Evolutionary conservation across 2,888 invertebrate genomes (phyloP).

Genomic region (Tinea pellionella): DNA sequence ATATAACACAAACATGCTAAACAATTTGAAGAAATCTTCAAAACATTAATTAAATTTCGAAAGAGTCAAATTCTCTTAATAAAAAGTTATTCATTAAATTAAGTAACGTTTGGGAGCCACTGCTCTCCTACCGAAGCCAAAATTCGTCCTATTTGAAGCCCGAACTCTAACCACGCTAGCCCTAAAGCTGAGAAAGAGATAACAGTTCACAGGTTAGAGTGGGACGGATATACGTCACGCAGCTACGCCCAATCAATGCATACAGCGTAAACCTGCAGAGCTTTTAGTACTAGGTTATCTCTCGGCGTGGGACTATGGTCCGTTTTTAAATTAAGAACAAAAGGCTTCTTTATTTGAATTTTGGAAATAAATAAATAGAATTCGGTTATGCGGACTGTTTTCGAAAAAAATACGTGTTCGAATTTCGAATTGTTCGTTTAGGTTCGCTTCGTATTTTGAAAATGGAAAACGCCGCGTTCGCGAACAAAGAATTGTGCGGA

Average conservation of each 20-base stretch:
- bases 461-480: conserved; percentile 21
- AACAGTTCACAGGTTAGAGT: conserved; percentile 24
- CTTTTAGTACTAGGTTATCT: conserved; percentile 15
- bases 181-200: conserved; percentile 30
- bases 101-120: conserved; percentile 40
- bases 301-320: conserved; percentile 6
- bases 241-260: conserved; percentile 67
- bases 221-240: conserved; percentile 31
- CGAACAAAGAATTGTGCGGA: conserved; percentile 36
- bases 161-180: conserved; percentile 23
- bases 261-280: conserved; percentile 52
- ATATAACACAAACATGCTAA: too few species aligned
- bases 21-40: too few species aligned
- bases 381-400: background rate
- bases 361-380: background rate
- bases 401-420: background rate
- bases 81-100: conserved; percentile 28
- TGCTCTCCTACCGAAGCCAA: conserved; percentile 47
- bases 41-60: too few species aligned
- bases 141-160: conserved; percentile 49
- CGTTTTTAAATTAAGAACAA: conserved; percentile 8
- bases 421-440: conserved; percentile 15
- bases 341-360: background rate
- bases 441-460: background rate
- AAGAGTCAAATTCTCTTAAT: background rate